These are phyloP conservation scores for Tenodera sinensis DNA, from an alignment of 2,888 invertebrate species.

Conservation along the genomic window DNA sequence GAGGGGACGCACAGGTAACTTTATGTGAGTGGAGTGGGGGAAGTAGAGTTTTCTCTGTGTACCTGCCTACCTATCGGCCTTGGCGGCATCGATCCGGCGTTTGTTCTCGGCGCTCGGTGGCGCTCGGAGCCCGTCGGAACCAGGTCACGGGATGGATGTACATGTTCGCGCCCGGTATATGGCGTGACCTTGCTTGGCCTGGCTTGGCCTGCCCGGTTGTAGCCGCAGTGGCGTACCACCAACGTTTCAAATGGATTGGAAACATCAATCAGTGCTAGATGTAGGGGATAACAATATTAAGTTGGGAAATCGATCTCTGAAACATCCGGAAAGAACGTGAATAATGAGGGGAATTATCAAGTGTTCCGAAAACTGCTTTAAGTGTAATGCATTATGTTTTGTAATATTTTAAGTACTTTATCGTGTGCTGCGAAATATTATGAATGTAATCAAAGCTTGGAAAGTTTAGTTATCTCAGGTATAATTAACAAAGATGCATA, in stretches of 20 bases:
- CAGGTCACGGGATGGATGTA: conserved; percentile 15
- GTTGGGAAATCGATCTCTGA: no score
- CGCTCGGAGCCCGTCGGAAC: conserved; percentile 23
- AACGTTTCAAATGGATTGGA: not conserved
- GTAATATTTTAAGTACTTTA: no score
- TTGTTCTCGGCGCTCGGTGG: not conserved
- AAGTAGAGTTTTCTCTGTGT: not conserved
- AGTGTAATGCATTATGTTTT: no score
- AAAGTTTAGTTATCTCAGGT: no score
- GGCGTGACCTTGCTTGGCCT: conserved; percentile 13
- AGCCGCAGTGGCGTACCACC: not conserved
- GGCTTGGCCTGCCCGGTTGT: conserved; percentile 3
- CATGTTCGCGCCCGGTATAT: not conserved
- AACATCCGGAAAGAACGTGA: no score
- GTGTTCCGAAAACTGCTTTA: no score
- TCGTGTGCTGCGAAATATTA: no score
- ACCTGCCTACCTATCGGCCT: conserved; percentile 9
- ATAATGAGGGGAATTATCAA: no score
- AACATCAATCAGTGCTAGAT: not conserved
- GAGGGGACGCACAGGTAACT: not conserved
- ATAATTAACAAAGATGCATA: no score
- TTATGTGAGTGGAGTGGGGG: not conserved
- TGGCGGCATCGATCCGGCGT: conserved; percentile 13
- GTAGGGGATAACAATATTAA: no score
- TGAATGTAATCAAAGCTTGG: no score